Evolutionary conservation across 1,140 invertebrate genomes (phyloP), one percentile per base, ranked within the genome.

Genomic region (Penaeus vannamei): DNA sequence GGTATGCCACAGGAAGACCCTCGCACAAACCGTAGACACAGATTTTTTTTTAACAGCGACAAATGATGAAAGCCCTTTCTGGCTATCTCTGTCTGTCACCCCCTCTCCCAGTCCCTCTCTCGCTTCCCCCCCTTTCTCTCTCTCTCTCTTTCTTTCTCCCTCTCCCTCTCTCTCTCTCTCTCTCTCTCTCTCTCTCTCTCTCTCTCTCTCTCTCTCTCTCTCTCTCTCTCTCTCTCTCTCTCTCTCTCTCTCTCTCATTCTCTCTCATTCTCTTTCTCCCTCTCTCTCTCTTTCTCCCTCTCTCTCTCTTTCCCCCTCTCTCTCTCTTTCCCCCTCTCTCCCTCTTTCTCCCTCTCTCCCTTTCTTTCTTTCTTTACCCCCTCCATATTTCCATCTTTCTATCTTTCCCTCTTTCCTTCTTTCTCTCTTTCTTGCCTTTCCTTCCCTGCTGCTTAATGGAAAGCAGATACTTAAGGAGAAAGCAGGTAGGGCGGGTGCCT

Each of bases 61-160:
- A 53, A 53, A 53, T 53, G 46, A 53, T 53, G 46, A 12, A 14
- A 14, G 3, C 46, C 46, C 10, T 32, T 29, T 76, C 17, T 32
- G 5, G 5, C 19, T 19, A 5, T 26, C 29, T 32, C n/a, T 72
- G 17, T 72, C 69, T 72, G 17, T 72, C 69, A 17, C 2, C 36
- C 19, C 17, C 5, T 5, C n/a, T 20, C n/a, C 17, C 19, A 14
- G 4, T 4, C 3, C 36, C 8, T 14, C 14, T 7, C 29, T n/a
- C 29, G 22, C 29, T n/a, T 72, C 69, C 29, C 69, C 29, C 69
- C 29, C 69, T 72, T n/a, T 72, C 69, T 72, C 69, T 72, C 69
- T 72, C 69, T 72, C 69, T 72, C 69, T 72, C 69, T 72, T n/a
- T 72, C 69, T 72, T n/a, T 72, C 69, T 72, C 69, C 29, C 69